These are phyloP conservation scores for Sebastes glaucus DNA, from an alignment of 2,797 vertebrate species.

Conservation along the genomic window DNA sequence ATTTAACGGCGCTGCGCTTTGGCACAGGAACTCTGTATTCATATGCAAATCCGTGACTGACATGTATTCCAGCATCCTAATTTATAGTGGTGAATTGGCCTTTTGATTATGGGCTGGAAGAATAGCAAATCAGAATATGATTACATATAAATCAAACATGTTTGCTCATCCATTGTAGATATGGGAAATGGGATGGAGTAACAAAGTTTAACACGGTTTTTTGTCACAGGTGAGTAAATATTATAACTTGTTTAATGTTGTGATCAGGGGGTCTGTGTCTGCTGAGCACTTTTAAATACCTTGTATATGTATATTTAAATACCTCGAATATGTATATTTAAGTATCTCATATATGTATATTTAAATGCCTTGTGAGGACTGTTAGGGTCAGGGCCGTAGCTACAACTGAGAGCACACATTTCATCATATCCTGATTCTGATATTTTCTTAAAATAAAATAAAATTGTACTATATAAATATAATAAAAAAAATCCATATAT, in stretches of 20 bases:
- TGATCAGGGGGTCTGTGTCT: not conserved
- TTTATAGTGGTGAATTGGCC: constrained; percentile 2
- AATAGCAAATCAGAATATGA: constrained; percentile 47
- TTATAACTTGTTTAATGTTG: not conserved
- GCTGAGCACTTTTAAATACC: not conserved
- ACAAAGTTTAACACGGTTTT: not conserved
- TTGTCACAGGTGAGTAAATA: constrained; percentile 15
- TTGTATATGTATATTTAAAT: not conserved
- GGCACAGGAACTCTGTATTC: constrained; percentile 11
- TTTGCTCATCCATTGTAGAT: not conserved
- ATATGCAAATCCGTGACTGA: constrained; percentile 42
- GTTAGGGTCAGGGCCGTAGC: not conserved
- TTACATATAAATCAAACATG: constrained; percentile 36
- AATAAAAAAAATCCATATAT: too few relatives aligned
- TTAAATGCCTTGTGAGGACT: not conserved
- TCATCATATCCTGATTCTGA: too few relatives aligned
- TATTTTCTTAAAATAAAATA: too few relatives aligned
- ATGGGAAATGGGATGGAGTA: not conserved
- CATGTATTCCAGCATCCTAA: constrained; percentile 18
- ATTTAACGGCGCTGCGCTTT: not conserved
- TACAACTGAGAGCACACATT: not conserved
- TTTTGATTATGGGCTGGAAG: constrained; percentile 29
- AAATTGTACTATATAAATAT: too few relatives aligned
- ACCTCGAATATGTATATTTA: not conserved
- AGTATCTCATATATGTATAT: not conserved